A percentile compares a stretch with the other conserved stretches of the same genome.
Conservation (phyloP, 2,888 invertebrate species). For the Vanessa cardui region DNA sequence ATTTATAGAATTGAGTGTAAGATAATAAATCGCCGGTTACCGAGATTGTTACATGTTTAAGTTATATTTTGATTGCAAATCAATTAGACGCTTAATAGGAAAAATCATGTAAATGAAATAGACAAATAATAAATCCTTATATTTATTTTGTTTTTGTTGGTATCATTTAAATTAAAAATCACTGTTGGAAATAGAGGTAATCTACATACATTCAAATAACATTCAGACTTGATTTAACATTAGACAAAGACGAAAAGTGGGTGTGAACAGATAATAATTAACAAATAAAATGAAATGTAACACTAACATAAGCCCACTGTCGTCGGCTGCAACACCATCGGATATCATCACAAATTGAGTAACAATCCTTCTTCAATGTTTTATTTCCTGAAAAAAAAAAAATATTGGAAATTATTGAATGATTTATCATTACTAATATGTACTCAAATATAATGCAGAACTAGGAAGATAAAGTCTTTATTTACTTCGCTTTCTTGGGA, state of each 20-base stretch:
- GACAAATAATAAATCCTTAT: slow-evolving; percentile 69
- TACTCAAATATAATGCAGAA: neutral
- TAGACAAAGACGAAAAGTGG: slow-evolving; percentile 61
- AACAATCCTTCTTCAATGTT: slow-evolving; percentile 24
- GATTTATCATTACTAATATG: too few species aligned
- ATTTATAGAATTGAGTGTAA: slow-evolving; percentile 63
- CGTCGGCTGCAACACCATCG: slow-evolving; percentile 16
- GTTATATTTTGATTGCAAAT: slow-evolving; percentile 42
- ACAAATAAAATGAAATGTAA: slow-evolving; percentile 38
- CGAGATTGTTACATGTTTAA: slow-evolving; percentile 49
- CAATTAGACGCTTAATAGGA: slow-evolving; percentile 46
- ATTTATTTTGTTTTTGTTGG: slow-evolving; percentile 67
- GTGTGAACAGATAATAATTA: slow-evolving; percentile 51
- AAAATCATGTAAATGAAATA: slow-evolving; percentile 62
- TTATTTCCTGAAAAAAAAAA: slow-evolving; percentile 70
- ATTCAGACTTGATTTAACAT: slow-evolving; percentile 65
- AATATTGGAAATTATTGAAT: neutral
- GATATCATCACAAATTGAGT: slow-evolving; percentile 19
- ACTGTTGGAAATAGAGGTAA: slow-evolving; percentile 69
- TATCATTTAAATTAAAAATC: slow-evolving; percentile 68
- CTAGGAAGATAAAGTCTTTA: slow-evolving; percentile 19
- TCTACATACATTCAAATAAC: slow-evolving; percentile 64
- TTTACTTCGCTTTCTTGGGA: slow-evolving; percentile 87
- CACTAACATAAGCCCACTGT: slow-evolving; percentile 25
- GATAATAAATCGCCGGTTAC: slow-evolving; percentile 51